A percentile compares a stretch with the other conserved stretches of the same genome.
These are phyloP conservation scores for Pteropus alecto DNA, from an alignment of 2,113 vertebrate genomes.

Conservation along the genomic window DNA sequence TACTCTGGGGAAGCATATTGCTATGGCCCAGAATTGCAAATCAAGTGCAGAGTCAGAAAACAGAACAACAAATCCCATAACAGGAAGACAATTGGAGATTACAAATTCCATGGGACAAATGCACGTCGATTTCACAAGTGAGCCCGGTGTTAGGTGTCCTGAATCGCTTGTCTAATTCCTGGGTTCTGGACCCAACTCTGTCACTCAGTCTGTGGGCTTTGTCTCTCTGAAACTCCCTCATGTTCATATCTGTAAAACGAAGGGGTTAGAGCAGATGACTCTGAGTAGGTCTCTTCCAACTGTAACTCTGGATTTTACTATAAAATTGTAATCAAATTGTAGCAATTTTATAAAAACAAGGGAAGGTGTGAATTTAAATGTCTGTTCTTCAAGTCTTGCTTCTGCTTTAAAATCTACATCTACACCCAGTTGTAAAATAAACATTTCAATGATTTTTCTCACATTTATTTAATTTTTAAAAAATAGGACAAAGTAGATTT, in stretches of 20 bases:
- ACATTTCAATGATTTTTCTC: not conserved
- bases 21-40: slow-evolving; percentile 69
- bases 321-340: not conserved
- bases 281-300: not conserved
- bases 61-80: slow-evolving; percentile 69
- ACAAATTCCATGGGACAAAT: slow-evolving; percentile 72
- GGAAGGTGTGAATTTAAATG: not conserved
- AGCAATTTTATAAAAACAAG: not conserved
- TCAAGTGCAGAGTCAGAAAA: slow-evolving; percentile 67
- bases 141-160: not conserved
- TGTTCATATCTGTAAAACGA: not conserved
- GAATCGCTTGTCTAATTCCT: not conserved
- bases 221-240: not conserved
- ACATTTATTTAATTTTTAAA: not conserved
- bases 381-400: not conserved
- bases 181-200: not conserved
- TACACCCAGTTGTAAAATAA: not conserved
- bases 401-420: not conserved
- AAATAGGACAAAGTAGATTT: not conserved
- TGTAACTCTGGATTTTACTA: not conserved
- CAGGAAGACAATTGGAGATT: slow-evolving; percentile 63
- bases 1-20: slow-evolving; percentile 49
- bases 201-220: not conserved
- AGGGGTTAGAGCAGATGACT: not conserved
- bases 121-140: slow-evolving; percentile 56